Conservation (phyloP, 1,140 invertebrate genomes). For the Atta cephalotes region DNA sequence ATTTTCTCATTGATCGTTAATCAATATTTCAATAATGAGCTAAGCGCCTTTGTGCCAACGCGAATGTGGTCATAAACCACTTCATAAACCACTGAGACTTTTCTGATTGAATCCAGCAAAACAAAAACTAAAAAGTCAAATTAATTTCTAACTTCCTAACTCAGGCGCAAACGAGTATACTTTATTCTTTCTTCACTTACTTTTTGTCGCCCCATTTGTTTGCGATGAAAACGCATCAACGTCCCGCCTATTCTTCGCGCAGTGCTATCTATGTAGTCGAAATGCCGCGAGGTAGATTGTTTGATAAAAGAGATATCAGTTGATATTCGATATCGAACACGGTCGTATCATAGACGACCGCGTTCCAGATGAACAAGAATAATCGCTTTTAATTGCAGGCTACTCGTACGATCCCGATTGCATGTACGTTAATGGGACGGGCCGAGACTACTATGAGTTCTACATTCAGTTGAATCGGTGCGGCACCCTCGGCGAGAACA, state of each 20-base stretch:
- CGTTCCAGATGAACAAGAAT: constrained; percentile 49
- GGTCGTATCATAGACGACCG: not conserved
- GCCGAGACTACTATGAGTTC: constrained; percentile 96
- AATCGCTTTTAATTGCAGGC: constrained; percentile 88
- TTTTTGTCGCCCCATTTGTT: constrained; percentile 24
- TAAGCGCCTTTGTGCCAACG: not conserved
- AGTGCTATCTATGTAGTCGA: not conserved
- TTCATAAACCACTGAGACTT: not conserved
- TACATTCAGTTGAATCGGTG: constrained; percentile 97
- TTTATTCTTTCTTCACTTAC: constrained; percentile 30
- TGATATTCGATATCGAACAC: not conserved
- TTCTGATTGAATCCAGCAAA: constrained; percentile 32
- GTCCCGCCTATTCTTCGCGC: constrained; percentile 21
- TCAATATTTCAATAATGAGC: constrained; percentile 2
- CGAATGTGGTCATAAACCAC: not conserved
- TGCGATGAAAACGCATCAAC: not conserved
- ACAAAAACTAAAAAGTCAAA: not conserved
- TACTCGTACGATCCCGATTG: constrained; percentile 97
- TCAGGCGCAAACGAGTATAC: constrained; percentile 18
- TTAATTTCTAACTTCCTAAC: constrained; percentile 28
- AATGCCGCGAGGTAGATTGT: constrained; percentile 1
- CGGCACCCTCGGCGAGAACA: constrained; percentile 95
- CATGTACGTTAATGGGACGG: constrained; percentile 97
- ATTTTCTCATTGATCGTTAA: constrained; percentile 5
- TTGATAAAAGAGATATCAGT: not conserved